Evolutionary conservation across 2,797 vertebrate genomes (phyloP).

Genomic region (Chaetophractus vellerosus): DNA sequence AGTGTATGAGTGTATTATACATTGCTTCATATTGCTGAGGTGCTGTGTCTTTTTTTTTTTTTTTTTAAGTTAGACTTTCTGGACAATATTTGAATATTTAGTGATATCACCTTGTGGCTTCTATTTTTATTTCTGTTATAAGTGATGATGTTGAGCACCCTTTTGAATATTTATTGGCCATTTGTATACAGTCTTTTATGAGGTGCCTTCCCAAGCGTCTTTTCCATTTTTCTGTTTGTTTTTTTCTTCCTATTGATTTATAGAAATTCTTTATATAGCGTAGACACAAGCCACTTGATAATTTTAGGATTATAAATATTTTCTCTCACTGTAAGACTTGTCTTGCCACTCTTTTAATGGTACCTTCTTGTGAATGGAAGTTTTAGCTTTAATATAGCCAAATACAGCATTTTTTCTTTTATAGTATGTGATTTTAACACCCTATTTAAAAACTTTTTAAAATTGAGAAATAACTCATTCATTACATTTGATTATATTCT

Average conservation of each 20-base stretch:
- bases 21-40: not conserved
- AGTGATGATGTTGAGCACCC: not conserved
- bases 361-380: too few relatives aligned
- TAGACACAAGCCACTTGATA: not conserved
- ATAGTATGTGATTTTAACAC: too few relatives aligned
- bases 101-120: not conserved
- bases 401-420: too few relatives aligned
- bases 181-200: not conserved
- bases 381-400: too few relatives aligned
- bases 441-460: too few relatives aligned
- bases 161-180: not conserved
- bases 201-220: not conserved
- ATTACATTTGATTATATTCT: too few relatives aligned
- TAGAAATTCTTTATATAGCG: slow-evolving; percentile 1
- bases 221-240: not conserved
- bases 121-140: not conserved
- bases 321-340: too few relatives aligned
- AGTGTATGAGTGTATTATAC: rapidly evolving
- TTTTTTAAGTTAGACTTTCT: not conserved
- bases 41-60: not conserved
- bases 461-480: too few relatives aligned
- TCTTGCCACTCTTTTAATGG: too few relatives aligned
- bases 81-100: not conserved
- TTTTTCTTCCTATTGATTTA: not conserved
- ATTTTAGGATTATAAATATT: not conserved